Evolutionary conservation across 2,888 invertebrate species (phyloP).

Genomic region (Ophioninae sp.): DNA sequence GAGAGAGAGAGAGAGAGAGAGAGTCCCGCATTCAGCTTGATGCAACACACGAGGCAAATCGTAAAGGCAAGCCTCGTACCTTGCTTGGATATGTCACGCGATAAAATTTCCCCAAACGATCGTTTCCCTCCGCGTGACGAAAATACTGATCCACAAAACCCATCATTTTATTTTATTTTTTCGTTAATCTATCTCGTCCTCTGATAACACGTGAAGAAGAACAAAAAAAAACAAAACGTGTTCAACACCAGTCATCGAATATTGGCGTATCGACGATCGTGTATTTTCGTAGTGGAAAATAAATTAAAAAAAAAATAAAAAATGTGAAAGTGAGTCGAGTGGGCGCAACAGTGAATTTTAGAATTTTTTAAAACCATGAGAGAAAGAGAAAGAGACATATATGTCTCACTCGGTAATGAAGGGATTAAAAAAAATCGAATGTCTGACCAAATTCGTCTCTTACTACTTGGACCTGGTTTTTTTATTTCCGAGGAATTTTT

Average conservation of each 20-base stretch:
- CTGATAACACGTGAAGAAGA: too few relatives aligned
- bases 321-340: not conserved
- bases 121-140: not conserved
- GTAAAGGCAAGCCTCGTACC: constrained; percentile 25
- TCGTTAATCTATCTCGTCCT: not conserved
- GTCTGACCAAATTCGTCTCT: constrained; percentile 27
- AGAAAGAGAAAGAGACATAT: too few relatives aligned
- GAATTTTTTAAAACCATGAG: constrained; percentile 17
- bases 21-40: constrained; percentile 34
- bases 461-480: constrained; percentile 38
- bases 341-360: constrained; percentile 12
- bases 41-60: constrained; percentile 25
- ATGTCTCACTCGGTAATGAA: not conserved
- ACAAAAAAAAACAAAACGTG: too few relatives aligned
- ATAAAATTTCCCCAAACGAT: constrained; percentile 16
- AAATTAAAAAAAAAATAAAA: not conserved
- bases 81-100: constrained; percentile 6
- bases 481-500: constrained; percentile 26
- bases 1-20: too few relatives aligned
- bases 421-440: constrained; percentile 26
- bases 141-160: not conserved
- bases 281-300: not conserved
- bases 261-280: not conserved
- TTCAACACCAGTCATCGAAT: not conserved
- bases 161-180: not conserved